Evolutionary conservation across 2,797 vertebrate genomes (phyloP), one percentile per base, ranked within the genome.

Genomic region (Novumbra hubbsi): DNA sequence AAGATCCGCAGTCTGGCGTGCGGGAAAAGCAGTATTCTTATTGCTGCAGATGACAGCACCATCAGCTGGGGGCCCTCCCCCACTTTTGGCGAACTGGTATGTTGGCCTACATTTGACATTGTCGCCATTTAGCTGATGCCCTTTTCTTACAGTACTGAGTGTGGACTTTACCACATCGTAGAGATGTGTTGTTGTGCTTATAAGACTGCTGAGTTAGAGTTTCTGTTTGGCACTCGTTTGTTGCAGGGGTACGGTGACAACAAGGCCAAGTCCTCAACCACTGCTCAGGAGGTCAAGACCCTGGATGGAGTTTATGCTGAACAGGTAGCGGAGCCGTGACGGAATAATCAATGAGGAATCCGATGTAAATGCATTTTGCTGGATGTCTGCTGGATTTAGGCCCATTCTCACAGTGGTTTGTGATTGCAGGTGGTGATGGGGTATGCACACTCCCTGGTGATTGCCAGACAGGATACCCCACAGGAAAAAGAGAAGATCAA

Each of bases 31-130:
- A 98, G 96, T 84, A 94, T 98, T 77, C 91, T 99, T 0, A 92
- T 98, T 41, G 96, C 97, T 0, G 97, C 98, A 0, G 97, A 99
- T 12, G 97, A 99, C 84, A 98, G 96, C 88, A 98, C 96, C 2
- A 98, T 99, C 91, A 98, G 96, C 88, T 99, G 96, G 96, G 98
- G 98, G 0, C 97, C 97, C 0, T 98, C 96, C 0, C 97, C 98
- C 0, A 98, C 97, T 11, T 98, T 95, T 2, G 98, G 97, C 82
- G 98, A 99, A 75, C 89, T 99, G 96, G 98, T 98, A 86, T 93
- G 94, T 67, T 45, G 65, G n/a, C 9, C 34, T 38, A 38, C 34
- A 38, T 38, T 38, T 38, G 1, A 38, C n/a, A n/a, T n/a, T n/a
- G n/a, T n/a, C n/a, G 34, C 8, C 34, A 38, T 38, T 38, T 38